Evolutionary conservation across 2,888 invertebrate genomes (phyloP).

Genomic region (Erebia palarica): DNA sequence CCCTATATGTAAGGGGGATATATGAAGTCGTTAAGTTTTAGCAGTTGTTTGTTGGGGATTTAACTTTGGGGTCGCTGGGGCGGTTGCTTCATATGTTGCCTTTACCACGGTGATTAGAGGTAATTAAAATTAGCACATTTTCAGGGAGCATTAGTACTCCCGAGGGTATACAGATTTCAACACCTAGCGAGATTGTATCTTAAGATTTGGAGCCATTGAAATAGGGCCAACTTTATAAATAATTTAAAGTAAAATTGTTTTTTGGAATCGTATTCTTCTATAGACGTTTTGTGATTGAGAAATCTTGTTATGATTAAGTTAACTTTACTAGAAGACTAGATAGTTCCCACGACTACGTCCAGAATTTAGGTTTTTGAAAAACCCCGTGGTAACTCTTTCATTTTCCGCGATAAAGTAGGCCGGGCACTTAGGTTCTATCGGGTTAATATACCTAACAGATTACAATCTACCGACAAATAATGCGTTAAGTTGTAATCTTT

Average conservation of each 20-base stretch:
- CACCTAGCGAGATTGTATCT: neutral
- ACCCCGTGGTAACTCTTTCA: too few species aligned
- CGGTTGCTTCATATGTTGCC: conserved; percentile 42
- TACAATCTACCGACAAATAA: too few species aligned
- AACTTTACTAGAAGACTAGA: too few species aligned
- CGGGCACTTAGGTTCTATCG: too few species aligned
- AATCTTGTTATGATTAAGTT: too few species aligned
- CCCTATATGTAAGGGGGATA: conserved; percentile 66
- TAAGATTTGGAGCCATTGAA: neutral
- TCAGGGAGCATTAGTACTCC: conserved; percentile 49
- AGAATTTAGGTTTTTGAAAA: too few species aligned
- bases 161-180: conserved; percentile 22
- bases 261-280: too few species aligned
- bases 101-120: conserved; percentile 57
- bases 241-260: neutral
- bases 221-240: neutral
- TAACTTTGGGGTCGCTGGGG: conserved; percentile 53
- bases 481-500: too few species aligned
- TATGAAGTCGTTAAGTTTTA: conserved; percentile 77
- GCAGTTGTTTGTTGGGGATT: conserved; percentile 68
- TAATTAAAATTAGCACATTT: conserved; percentile 72
- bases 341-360: too few species aligned
- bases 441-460: too few species aligned
- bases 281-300: too few species aligned
- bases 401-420: too few species aligned